A percentile compares a stretch with the other conserved stretches of the same genome.
Conservation (phyloP, 2,797 vertebrate species). For the Tokudaia muenninki region DNA sequence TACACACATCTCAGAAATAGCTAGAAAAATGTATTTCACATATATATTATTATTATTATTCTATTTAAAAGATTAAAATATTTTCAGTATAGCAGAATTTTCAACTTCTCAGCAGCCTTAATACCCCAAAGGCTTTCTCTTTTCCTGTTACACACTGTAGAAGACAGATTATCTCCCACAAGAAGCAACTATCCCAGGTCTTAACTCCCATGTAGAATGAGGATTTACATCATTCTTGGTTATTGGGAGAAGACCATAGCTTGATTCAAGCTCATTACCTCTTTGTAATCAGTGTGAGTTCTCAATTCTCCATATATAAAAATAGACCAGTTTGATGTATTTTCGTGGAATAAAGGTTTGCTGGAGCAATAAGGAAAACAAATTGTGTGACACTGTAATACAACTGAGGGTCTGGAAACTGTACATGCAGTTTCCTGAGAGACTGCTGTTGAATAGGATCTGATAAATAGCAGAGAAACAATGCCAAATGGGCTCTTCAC, state of each 20-base stretch:
- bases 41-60: constrained; percentile 63
- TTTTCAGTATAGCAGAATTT: constrained; percentile 63
- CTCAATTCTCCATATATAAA: constrained; percentile 56
- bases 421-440: constrained; percentile 51
- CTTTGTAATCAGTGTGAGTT: constrained; percentile 63
- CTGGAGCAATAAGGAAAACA: constrained; percentile 74
- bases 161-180: constrained; percentile 46
- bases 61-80: constrained; percentile 42
- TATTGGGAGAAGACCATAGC: constrained; percentile 24
- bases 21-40: constrained; percentile 19
- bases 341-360: constrained; percentile 69
- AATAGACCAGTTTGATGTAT: constrained; percentile 64
- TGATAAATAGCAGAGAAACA: constrained; percentile 52
- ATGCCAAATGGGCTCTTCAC: not conserved
- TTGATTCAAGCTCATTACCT: constrained; percentile 74
- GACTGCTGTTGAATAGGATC: constrained; percentile 15
- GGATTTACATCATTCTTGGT: not conserved
- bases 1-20: not conserved
- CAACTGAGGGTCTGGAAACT: constrained; percentile 50
- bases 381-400: constrained; percentile 1
- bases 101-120: constrained; percentile 59
- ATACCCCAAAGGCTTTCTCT: not conserved
- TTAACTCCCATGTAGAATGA: not conserved
- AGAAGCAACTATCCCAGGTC: not conserved
- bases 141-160: constrained; percentile 2